Percentiles rank a stretch among this genome's conserved stretches.
Evolutionary conservation across 2,888 invertebrate species (phyloP).

Genomic region (Cheilosia vernalis): DNA sequence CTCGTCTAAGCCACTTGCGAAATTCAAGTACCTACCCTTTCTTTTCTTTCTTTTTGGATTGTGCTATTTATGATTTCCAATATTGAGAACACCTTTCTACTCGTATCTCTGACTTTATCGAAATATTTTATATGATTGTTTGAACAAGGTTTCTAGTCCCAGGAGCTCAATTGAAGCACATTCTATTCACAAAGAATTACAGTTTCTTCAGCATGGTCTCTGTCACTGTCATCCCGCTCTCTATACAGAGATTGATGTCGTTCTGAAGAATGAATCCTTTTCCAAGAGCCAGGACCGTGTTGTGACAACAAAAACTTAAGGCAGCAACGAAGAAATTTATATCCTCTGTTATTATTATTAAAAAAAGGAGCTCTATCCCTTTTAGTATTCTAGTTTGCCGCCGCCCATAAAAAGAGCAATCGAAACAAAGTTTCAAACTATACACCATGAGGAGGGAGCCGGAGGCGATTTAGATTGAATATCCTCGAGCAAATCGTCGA

Average conservation of each 20-base stretch:
- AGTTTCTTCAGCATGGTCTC: background rate
- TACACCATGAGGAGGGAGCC: background rate
- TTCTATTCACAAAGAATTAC: background rate
- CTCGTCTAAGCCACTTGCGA: too few relatives aligned
- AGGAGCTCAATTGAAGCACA: background rate
- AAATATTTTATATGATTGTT: background rate
- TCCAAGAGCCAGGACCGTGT: background rate
- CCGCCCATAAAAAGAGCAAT: background rate
- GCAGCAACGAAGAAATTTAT: background rate
- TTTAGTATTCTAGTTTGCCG: background rate
- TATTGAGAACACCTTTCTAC: background rate
- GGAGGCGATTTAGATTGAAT: background rate
- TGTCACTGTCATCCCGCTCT: background rate
- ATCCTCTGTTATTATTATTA: background rate
- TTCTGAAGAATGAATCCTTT: background rate
- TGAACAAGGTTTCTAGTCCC: background rate
- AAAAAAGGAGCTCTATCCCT: background rate
- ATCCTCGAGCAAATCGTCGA: background rate
- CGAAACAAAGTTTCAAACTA: background rate
- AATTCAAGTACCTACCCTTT: too few relatives aligned
- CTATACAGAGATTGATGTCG: background rate
- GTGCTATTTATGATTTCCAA: background rate
- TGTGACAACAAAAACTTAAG: background rate
- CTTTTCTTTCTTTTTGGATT: background rate
- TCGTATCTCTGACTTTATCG: background rate